These are phyloP conservation scores for Drosophila barbarae DNA, from an alignment of 2,888 invertebrate species.

Conservation along the genomic window DNA sequence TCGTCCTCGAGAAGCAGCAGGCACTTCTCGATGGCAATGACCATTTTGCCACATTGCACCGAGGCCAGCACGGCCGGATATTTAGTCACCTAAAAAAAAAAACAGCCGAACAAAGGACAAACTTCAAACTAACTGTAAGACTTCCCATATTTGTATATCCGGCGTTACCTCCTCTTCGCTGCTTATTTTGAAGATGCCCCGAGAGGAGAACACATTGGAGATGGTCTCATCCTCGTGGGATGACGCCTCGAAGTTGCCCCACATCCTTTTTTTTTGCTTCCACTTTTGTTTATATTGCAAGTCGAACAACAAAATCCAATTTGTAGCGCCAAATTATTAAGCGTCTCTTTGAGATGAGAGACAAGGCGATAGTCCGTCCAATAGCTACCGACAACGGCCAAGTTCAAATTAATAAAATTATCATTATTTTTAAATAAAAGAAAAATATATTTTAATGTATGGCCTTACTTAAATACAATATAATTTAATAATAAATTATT, in stretches of 20 bases:
- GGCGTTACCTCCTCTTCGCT: conserved; percentile 70
- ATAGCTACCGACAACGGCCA: background rate
- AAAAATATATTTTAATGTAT: too few relatives aligned
- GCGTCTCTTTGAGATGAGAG: conserved; percentile 48
- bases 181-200: conserved; percentile 77
- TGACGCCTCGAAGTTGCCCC: conserved; percentile 77
- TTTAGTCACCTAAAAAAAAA: conserved; percentile 61
- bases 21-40: conserved; percentile 76
- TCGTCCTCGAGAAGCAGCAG: conserved; percentile 77
- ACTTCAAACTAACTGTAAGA: conserved; percentile 1
- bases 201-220: conserved; percentile 76
- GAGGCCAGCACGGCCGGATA: conserved; percentile 75
- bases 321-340: conserved; percentile 48
- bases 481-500: background rate
- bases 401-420: background rate
- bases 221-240: conserved; percentile 78
- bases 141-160: too few relatives aligned
- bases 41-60: conserved; percentile 77
- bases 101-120: background rate
- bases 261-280: conserved; percentile 62
- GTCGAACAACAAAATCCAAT: conserved; percentile 13
- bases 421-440: too few relatives aligned
- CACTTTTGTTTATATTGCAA: background rate
- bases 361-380: background rate
- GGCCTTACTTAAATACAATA: too few relatives aligned